These are phyloP conservation scores for Oncorhynchus masou DNA, from an alignment of 2,113 vertebrate genomes.

Conservation along the genomic window DNA sequence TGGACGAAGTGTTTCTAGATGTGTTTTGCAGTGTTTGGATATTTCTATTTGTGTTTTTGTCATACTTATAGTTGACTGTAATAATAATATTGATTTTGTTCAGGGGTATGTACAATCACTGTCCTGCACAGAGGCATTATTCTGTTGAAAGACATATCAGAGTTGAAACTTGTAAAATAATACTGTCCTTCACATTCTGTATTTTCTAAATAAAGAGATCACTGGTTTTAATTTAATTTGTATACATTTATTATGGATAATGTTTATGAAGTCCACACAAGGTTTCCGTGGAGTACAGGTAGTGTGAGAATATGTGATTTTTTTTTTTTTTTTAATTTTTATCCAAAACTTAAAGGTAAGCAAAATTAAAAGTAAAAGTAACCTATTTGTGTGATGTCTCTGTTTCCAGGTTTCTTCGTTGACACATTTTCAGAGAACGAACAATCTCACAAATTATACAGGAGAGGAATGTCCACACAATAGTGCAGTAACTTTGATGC, in stretches of 20 bases:
- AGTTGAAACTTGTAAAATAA: slow-evolving; percentile 57
- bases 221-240: no score
- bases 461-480: slow-evolving; percentile 10
- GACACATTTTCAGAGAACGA: slow-evolving; percentile 31
- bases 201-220: no score
- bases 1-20: slow-evolving; percentile 7
- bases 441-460: not conserved
- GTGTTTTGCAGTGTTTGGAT: slow-evolving; percentile 50
- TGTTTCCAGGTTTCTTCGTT: not conserved
- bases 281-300: no score
- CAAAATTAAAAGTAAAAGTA: not conserved
- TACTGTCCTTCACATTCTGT: no score
- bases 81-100: slow-evolving; percentile 35
- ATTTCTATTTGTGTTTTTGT: slow-evolving; percentile 36
- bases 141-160: slow-evolving; percentile 46
- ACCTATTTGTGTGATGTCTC: not conserved
- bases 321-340: no score
- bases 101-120: slow-evolving; percentile 66
- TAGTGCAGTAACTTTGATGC: slow-evolving; percentile 24
- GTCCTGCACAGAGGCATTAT: slow-evolving; percentile 57
- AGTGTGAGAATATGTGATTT: no score
- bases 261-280: no score
- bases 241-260: no score
- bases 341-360: no score
- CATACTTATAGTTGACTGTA: slow-evolving; percentile 36